Base-by-base conservation (phyloP, 2,888 invertebrate genomes). In the Prosopocoilus inquinatus region DNA sequence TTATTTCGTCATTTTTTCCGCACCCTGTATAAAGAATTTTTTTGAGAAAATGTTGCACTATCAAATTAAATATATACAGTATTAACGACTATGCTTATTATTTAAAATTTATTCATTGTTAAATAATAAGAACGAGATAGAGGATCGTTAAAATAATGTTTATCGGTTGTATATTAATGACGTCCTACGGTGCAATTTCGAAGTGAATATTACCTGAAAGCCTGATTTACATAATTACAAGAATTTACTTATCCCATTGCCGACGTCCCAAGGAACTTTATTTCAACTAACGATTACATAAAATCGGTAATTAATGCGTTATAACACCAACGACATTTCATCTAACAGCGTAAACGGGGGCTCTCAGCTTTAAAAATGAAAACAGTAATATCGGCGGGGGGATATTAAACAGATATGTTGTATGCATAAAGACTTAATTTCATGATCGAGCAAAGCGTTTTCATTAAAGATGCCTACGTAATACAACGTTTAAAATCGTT, bases 361-460 rank as follows among this genome's bases (percentile, higher is more conserved):
- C 41, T 12, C 36, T 28, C 20, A 3, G 20, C 5, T 3, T 28
- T 28, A 28, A 28, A 12, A 36, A 16, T 41, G 12, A 43, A 46
- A 39, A 32, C 2, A 38, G 41, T 36, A 46, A 47, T 39, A 9
- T 28, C 35, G 11, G 15, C 16, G 4, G n/a, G 38, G 12, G 32
- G 33, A 9, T 28, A 38, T 34, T 52, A 52, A 51, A 52, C 20
- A 20, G 45, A 51, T 47, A 32, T 39, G 33, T 20, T 11, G 47
- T 53, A 47, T 41, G 47, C 47, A 53, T 53, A 53, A 53, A 53
- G 53, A 41, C 53, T 47, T 53, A 53, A 53, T 53, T 51, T 53
- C 43, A 53, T 20, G 47, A 53, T 47, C 47, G 34, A 15, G 47
- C 53, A 53, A 53, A 46, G 41, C 47, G 34, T 28, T 13, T 35